Evolutionary conservation across 2,888 invertebrate species (phyloP), one percentile per base, ranked within the genome.

Genomic region (Lasioglossum malachurum): DNA sequence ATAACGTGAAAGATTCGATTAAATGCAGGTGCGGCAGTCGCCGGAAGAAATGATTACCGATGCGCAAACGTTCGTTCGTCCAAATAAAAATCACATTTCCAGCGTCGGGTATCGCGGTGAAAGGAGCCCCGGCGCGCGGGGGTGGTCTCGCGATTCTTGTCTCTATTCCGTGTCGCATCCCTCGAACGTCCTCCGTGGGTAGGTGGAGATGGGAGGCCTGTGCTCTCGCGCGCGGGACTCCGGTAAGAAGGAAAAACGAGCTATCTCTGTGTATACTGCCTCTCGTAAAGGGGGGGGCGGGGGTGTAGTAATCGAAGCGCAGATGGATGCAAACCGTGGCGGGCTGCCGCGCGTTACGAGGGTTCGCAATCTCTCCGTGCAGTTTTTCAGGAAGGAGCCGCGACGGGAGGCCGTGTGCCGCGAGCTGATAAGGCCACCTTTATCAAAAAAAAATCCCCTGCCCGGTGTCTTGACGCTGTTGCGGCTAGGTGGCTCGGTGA

Each of bases 161-260:
- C 85, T 90, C 86, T 49, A 80, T 80, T 85, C 87, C 79, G 82
- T 87, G 84, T 80, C 77, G 74, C 80, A 49, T 71, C 78, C 67
- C 82, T 38, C 72, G n/a, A 76, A 49, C 64, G 71, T 77, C 69
- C 31, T 5, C 23, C 60, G 7, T 31, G 27, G 31, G 60, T 16
- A 31, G 16, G 49, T 3, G 23, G 23, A 23, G 53, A 27, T 16
- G 60, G 27, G 60, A 27, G 16, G 60, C 31, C 31, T 16, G 60
- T 31, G 60, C 60, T 46, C 60, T 46, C 27, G 60, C 73, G 53
- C 79, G 16, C 35, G 35, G 78, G 80, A 84, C 72, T 67, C 64
- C 75, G 81, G 82, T 86, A 86, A 87, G 90, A 86, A 85, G 84
- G 87, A 89, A 87, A 90, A 87, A 90, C 91, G 90, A 90, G 78